Evolutionary conservation across 2,113 vertebrate genomes (phyloP), one percentile per base, ranked within the genome.

Genomic region (Petromus typicus): DNA sequence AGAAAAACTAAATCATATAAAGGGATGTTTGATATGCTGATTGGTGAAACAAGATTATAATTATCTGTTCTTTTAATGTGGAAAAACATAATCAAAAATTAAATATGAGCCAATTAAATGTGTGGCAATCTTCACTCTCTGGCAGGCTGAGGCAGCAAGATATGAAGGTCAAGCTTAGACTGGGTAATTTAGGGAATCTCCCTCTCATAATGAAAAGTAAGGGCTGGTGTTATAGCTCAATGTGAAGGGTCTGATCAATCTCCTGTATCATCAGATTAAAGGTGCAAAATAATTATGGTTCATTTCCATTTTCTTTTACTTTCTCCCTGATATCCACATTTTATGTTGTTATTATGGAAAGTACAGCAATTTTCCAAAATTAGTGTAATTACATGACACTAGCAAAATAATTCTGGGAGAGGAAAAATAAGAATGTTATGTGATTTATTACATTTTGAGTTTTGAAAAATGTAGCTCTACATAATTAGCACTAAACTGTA

Each of bases 1-100:
- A 34, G 69, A 84, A 30, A 91, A 97, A 85, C 51, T 13, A 83
- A n/a, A 23, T 71, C 71, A 84, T 45, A 25, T 80, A 30, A 94
- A 66, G 88, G 64, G 43, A 25, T 61, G 54, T 63, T 10, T 81
- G 20, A 12, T 43, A 8, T 86, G 63, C 71, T 37, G 51, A 91
- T 1, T 85, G 51, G 82, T 56, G 63, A 86, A 71, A 56, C 2
- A 89, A 71, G 91, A 91, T 67, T 95, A 59, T 91, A 92, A 95
- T 82, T 86, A 48, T 78, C 27, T 57, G 1, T 34, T 96, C 54
- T 86, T 16, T 48, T 75, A 22, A 94, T 69, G 17, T 30, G 66
- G 22, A 80, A 90, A 56, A 34, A 78, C 45, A 43, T 88, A 48
- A 22, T 59, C 86, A 66, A 82, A 73, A 81, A 27, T 63, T 48